These are phyloP conservation scores for Pseudomyrmex flavicornis DNA, from an alignment of 1,140 invertebrate species.

Conservation along the genomic window DNA sequence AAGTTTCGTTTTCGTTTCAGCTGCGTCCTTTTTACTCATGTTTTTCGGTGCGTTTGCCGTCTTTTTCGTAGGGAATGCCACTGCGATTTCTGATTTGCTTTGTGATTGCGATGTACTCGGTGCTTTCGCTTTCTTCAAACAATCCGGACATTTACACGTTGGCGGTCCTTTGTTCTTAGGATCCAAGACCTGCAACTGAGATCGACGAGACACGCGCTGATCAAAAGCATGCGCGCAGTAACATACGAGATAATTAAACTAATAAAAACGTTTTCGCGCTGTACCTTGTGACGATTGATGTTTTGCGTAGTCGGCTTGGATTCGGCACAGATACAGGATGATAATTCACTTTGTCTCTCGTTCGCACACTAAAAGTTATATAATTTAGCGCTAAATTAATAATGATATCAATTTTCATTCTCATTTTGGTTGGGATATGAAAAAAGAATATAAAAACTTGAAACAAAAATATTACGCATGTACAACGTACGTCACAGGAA, in stretches of 20 bases:
- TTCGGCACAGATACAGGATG: conserved; percentile 72
- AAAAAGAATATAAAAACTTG: neutral
- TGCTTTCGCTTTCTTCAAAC: conserved; percentile 76
- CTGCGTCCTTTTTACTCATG: conserved; percentile 52
- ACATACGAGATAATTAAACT: neutral
- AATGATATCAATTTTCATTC: conserved; percentile 2
- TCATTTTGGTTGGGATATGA: neutral
- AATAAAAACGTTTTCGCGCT: conserved; percentile 1
- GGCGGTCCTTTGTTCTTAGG: conserved; percentile 81
- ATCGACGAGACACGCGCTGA: conserved; percentile 43
- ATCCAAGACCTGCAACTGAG: conserved; percentile 82
- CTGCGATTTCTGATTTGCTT: conserved; percentile 57
- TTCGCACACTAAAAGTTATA: conserved; percentile 70
- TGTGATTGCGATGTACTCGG: conserved; percentile 65
- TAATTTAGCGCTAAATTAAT: conserved; percentile 10
- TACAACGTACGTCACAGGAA: conserved; percentile 80
- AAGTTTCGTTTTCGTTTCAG: conserved; percentile 61
- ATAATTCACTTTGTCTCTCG: conserved; percentile 62
- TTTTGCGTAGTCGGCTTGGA: conserved; percentile 77
- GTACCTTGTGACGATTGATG: conserved; percentile 81
- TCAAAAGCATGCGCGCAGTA: neutral
- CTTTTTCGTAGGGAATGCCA: conserved; percentile 70
- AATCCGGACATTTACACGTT: conserved; percentile 82
- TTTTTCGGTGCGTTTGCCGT: conserved; percentile 62
- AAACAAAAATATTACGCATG: neutral